Conservation (phyloP, 2,113 vertebrate genomes). For the Tachuris rubrigastra region DNA sequence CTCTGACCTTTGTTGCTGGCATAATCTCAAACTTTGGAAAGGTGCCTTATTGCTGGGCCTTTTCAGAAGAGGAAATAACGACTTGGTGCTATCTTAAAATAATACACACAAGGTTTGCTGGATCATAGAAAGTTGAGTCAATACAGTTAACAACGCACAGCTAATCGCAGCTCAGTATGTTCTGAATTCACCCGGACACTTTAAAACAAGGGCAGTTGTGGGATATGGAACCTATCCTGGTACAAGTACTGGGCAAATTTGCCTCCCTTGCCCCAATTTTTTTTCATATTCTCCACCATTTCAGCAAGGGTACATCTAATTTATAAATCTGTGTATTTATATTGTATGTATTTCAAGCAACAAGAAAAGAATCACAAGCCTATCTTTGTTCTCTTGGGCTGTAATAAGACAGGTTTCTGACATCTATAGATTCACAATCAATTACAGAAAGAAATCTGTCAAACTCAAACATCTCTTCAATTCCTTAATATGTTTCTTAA, state of each 20-base stretch:
- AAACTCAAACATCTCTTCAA: not conserved
- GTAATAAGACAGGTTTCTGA: not conserved
- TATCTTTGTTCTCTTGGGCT: not conserved
- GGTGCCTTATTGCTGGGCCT: not conserved
- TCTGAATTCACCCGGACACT: not conserved
- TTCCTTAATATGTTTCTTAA: not conserved
- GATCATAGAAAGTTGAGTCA: not conserved
- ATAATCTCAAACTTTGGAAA: not conserved
- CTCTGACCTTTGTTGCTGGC: not conserved
- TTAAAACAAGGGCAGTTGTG: not conserved
- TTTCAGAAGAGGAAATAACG: not conserved
- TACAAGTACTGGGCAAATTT: not conserved
- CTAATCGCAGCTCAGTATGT: not conserved
- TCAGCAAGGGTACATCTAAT: not conserved
- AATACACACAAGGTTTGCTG: not conserved
- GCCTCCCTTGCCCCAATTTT: fast-evolving
- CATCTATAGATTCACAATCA: not conserved
- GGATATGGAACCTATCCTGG: not conserved
- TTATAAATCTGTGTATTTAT: not conserved
- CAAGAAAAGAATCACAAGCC: not conserved
- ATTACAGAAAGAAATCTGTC: not conserved
- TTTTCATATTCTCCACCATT: not conserved
- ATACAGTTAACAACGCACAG: not conserved
- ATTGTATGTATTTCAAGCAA: not conserved
- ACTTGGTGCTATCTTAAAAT: not conserved